A percentile compares a stretch with the other conserved stretches of the same genome.
Evolutionary conservation across 2,113 vertebrate genomes (phyloP).

Genomic region (Tyto alba): DNA sequence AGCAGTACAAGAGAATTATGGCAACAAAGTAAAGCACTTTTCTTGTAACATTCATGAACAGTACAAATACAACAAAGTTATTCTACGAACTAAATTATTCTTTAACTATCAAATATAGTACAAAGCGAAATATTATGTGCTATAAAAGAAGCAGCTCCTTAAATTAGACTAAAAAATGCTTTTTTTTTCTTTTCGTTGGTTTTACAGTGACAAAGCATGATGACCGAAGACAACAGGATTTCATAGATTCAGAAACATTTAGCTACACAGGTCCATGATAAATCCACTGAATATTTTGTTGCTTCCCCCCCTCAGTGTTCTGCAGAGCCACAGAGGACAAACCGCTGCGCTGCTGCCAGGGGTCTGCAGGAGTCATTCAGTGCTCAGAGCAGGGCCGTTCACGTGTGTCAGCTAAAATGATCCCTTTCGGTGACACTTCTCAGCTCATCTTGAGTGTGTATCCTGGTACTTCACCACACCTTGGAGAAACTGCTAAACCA

Average conservation of each 20-base stretch:
- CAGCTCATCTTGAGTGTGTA: slow-evolving; percentile 7
- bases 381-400: not conserved
- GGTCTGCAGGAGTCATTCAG: slow-evolving; percentile 46
- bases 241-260: slow-evolving; percentile 65
- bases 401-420: slow-evolving; percentile 20
- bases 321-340: slow-evolving; percentile 35
- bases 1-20: slow-evolving; percentile 78
- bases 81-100: slow-evolving; percentile 76
- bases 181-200: slow-evolving; percentile 43
- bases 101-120: slow-evolving; percentile 81
- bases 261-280: slow-evolving; percentile 67
- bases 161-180: slow-evolving; percentile 76
- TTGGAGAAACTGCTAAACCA: slow-evolving; percentile 56
- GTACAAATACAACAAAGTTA: slow-evolving; percentile 77
- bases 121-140: slow-evolving; percentile 79
- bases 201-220: slow-evolving; percentile 75
- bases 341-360: not conserved
- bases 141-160: slow-evolving; percentile 83
- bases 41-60: slow-evolving; percentile 78
- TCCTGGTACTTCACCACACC: slow-evolving; percentile 58
- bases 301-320: slow-evolving; percentile 9
- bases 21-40: slow-evolving; percentile 81
- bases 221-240: slow-evolving; percentile 65
- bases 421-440: not conserved
- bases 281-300: slow-evolving; percentile 38